Conservation (phyloP, 2,113 vertebrate species). For the Ptilonorhynchus violaceus region DNA sequence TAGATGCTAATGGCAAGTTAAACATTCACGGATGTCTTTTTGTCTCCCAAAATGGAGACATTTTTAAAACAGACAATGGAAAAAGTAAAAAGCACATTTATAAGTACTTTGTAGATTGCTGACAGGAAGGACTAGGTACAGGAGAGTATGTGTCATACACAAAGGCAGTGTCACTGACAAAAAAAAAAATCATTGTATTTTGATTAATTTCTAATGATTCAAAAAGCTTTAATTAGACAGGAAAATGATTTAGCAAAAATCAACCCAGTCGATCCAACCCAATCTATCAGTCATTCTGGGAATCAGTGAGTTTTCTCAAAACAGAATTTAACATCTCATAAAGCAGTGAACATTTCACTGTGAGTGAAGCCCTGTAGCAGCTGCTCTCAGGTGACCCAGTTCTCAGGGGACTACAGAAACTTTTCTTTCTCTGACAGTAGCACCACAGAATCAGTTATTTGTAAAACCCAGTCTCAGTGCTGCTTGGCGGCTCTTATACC, state of each 20-base stretch:
- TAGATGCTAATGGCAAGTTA: slow-evolving; percentile 36
- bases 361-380: background rate
- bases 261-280: background rate
- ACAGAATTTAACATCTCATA: background rate
- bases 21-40: slow-evolving; percentile 24
- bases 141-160: background rate
- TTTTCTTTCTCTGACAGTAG: background rate
- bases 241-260: background rate
- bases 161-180: background rate
- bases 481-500: background rate
- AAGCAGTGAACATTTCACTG: background rate
- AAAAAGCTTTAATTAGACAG: background rate
- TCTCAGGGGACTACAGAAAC: background rate
- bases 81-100: slow-evolving; percentile 20
- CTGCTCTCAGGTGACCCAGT: background rate
- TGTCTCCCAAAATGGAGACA: slow-evolving; percentile 15
- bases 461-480: background rate
- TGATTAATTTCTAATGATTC: background rate
- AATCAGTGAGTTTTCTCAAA: background rate
- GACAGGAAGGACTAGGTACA: background rate
- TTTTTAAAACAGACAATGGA: slow-evolving; percentile 27
- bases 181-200: background rate
- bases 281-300: background rate
- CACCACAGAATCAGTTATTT: background rate
- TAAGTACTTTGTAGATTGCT: background rate